A percentile compares a stretch with the other conserved stretches of the same genome.
Conservation (phyloP, 1,140 invertebrate genomes). For the Calliphora vicina region DNA sequence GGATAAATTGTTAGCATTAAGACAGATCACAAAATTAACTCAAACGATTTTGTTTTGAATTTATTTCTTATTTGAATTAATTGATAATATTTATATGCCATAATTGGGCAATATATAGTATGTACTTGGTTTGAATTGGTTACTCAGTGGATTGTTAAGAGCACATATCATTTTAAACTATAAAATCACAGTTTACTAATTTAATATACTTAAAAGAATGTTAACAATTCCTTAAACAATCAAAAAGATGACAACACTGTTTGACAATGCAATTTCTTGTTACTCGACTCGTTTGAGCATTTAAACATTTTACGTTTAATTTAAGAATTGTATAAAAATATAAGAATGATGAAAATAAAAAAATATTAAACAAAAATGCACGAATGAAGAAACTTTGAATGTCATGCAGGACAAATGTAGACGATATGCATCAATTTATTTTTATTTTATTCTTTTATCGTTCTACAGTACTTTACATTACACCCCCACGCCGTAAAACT, state of each 20-base stretch:
- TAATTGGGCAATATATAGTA: too few relatives aligned
- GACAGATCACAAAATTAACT: too few relatives aligned
- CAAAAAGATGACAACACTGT: neutral
- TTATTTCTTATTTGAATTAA: too few relatives aligned
- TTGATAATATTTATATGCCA: too few relatives aligned
- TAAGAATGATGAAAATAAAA: neutral
- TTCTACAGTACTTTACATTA: neutral
- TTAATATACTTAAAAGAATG: too few relatives aligned
- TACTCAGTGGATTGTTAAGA: too few relatives aligned
- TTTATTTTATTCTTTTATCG: neutral
- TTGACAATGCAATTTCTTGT: neutral
- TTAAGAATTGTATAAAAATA: neutral
- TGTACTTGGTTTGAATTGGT: too few relatives aligned
- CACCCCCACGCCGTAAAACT: neutral
- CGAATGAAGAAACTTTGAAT: conserved; percentile 8
- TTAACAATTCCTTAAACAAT: too few relatives aligned
- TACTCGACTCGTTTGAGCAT: neutral
- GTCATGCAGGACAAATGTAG: conserved; percentile 3
- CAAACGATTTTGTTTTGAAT: too few relatives aligned
- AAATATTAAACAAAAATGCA: neutral
- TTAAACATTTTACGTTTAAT: neutral
- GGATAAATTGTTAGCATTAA: too few relatives aligned
- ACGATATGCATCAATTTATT: conserved; percentile 7
- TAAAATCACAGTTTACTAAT: too few relatives aligned
- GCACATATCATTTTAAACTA: too few relatives aligned